Percentiles rank a stretch among this genome's conserved stretches.
phyloP scores from a whole-genome alignment of 2,797 vertebrate genomes.

The Schizopygopsis malacanthus region DNA sequence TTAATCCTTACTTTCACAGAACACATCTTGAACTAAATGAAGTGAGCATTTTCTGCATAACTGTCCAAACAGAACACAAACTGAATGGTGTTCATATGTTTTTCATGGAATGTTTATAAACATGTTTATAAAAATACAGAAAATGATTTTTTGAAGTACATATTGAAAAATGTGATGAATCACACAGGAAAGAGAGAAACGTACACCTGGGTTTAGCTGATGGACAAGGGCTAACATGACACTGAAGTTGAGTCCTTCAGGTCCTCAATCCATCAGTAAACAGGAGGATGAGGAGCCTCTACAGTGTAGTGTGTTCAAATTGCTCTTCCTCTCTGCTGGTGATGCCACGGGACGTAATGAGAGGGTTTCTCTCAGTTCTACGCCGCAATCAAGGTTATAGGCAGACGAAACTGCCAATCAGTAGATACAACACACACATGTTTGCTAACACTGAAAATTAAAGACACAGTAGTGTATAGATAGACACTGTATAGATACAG shows the following conservation, averaged over 20 bases:
- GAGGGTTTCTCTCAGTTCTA: slow-evolving; percentile 12
- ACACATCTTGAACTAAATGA: background rate
- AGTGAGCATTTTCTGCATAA: background rate
- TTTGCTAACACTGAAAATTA: background rate
- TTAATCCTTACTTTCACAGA: background rate
- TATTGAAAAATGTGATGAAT: background rate
- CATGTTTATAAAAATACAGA: background rate
- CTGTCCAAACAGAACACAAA: background rate
- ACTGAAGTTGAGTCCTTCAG: slow-evolving; percentile 34
- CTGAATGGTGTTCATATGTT: background rate
- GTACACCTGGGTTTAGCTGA: slow-evolving; percentile 19
- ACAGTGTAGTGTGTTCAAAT: slow-evolving; percentile 43
- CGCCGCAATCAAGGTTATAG: slow-evolving; percentile 29
- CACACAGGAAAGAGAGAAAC: background rate
- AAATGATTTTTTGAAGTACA: background rate
- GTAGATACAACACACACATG: slow-evolving; percentile 23
- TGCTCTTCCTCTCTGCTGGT: slow-evolving; percentile 40
- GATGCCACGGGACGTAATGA: background rate
- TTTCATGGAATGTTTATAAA: too few relatives aligned
- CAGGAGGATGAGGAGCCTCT: slow-evolving; percentile 21
- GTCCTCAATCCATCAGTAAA: slow-evolving; percentile 35
- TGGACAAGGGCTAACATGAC: slow-evolving; percentile 15
- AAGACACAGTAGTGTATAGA: background rate
- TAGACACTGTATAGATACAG: background rate
- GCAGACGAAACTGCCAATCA: slow-evolving; percentile 41